Evolutionary conservation across 2,888 invertebrate species (phyloP).

Genomic region (Trypoxylon attenuatum): DNA sequence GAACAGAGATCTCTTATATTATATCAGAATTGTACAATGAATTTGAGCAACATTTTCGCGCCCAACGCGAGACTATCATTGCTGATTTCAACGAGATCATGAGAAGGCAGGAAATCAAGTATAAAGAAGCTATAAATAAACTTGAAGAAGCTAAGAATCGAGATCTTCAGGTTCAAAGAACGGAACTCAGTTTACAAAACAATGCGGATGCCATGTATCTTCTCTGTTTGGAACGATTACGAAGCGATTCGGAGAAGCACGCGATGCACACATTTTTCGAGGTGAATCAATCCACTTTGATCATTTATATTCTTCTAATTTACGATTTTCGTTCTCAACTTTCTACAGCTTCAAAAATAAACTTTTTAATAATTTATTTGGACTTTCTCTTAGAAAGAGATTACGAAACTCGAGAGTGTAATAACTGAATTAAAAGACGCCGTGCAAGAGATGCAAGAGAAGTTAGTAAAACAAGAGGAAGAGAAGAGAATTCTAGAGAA

Average conservation of each 20-base stretch:
- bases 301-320: no score
- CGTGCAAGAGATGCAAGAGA: conserved; percentile 26
- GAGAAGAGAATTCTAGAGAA: conserved; percentile 63
- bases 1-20: conserved; percentile 53
- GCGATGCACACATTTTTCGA: conserved; percentile 49
- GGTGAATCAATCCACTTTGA: conserved; percentile 35
- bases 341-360: neutral
- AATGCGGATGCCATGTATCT: conserved; percentile 48
- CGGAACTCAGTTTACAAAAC: conserved; percentile 55
- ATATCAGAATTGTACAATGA: conserved; percentile 52
- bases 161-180: conserved; percentile 44
- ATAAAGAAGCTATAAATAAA: conserved; percentile 36
- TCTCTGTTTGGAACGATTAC: conserved; percentile 58
- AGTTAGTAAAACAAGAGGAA: conserved; percentile 20
- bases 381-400: conserved; percentile 49
- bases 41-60: conserved; percentile 49
- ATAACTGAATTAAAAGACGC: conserved; percentile 41
- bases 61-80: conserved; percentile 58
- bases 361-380: neutral
- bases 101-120: conserved; percentile 54
- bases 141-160: conserved; percentile 41
- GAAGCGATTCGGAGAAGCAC: conserved; percentile 49
- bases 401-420: conserved; percentile 48
- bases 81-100: conserved; percentile 64
- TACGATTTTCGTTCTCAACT: no score